Base-by-base conservation (phyloP, 1,140 invertebrate species). In the Zaprionus camerounensis region DNA sequence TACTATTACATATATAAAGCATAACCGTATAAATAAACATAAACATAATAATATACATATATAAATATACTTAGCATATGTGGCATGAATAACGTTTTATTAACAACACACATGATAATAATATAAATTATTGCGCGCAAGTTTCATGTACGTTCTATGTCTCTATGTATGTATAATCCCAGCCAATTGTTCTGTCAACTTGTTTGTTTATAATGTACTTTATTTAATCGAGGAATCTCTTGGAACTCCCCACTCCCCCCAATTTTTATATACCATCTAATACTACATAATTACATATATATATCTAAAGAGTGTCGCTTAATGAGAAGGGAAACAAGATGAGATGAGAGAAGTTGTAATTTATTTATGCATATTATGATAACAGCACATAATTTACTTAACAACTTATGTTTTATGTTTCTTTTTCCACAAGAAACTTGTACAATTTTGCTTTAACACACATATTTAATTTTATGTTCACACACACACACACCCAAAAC, bases 401-500 rank as follows among this genome's bases (percentile, higher is more conserved):
- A 74, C 17, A 44, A 49, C 31, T 78, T 59, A 67, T 70, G 56
- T 68, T 61, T 58, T 82, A 66, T 76, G 61, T 83, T 84, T 73
- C 22, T 62, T 67, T 64, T 63, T 53, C 20, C 55, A 57, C 28
- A 67, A 77, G 72, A 51, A 69, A 81, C 64, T 81, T 83, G 81
- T 83, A 86, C 72, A 86, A 88, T 83, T 87, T 87, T 83, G 82
- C 82, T 86, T 87, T 86, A 85, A 87, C 57, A 70, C 53, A 68
- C 68, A 76, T 82, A 82, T 72, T 72, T 51, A 77, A 79, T 46
- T 77, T 76, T 84, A 77, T 84, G 66, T 77, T 70, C 58, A 81
- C 62, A 36, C 26, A 28, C 24, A 46, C 61, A 75, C 56, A 62
- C 46, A 70, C 71, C 41, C 12, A 56, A n/a, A 34, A 34, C 51